These are phyloP conservation scores for Nasonia longicornis DNA, from an alignment of 1,140 invertebrate genomes.

Conservation along the genomic window DNA sequence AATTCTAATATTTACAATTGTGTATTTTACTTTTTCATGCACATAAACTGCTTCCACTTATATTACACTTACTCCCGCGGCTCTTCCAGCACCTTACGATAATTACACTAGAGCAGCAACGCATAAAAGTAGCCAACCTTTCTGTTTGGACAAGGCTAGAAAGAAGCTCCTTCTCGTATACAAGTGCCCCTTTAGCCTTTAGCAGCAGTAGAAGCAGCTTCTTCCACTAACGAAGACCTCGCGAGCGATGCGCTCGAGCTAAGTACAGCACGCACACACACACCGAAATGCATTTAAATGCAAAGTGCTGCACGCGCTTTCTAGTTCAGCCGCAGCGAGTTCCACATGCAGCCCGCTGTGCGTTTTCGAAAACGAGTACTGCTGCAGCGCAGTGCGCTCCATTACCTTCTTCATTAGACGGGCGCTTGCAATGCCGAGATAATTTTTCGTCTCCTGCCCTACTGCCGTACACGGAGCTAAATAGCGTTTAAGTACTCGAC, in stretches of 20 bases:
- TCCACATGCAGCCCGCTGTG: slow-evolving; percentile 8
- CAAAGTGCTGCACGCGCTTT: slow-evolving; percentile 52
- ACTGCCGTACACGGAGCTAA: neutral
- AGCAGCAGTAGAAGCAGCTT: neutral
- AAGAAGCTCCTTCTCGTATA: neutral
- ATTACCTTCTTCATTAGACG: slow-evolving; percentile 39
- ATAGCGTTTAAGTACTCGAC: neutral
- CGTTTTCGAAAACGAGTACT: slow-evolving; percentile 8
- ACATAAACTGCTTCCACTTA: no score
- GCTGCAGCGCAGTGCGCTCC: neutral
- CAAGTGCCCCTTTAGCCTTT: neutral
- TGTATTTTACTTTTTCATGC: no score
- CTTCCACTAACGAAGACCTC: slow-evolving; percentile 29
- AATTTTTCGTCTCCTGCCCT: slow-evolving; percentile 6
- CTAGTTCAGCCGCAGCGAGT: neutral
- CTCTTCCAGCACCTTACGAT: neutral
- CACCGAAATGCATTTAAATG: slow-evolving; percentile 55
- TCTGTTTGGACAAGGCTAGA: neutral
- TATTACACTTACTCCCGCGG: no score
- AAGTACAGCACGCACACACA: slow-evolving; percentile 27
- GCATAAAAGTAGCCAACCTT: neutral
- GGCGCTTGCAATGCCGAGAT: slow-evolving; percentile 22
- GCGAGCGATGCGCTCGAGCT: slow-evolving; percentile 41
- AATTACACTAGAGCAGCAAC: neutral
- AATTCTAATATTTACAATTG: no score